A percentile compares a stretch with the other conserved stretches of the same genome.
phyloP scores from a whole-genome alignment of 1,140 invertebrate genomes.

The Caerostris extrusa region DNA sequence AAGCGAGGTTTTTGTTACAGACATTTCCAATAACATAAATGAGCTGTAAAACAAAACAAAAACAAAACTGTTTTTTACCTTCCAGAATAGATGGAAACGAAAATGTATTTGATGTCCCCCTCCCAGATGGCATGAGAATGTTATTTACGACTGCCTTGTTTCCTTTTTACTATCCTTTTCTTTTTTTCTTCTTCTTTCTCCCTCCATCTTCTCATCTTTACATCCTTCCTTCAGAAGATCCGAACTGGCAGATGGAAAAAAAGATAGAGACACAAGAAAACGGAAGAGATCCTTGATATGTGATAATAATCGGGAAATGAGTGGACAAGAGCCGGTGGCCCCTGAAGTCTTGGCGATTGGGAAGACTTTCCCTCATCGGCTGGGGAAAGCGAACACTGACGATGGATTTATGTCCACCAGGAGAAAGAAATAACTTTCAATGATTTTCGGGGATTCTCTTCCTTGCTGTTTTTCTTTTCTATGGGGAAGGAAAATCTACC shows the following conservation, averaged over 20 bases:
- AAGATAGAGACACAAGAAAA: not conserved
- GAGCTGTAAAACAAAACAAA: too few species aligned
- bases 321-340: constrained; percentile 39
- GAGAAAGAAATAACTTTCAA: constrained; percentile 63
- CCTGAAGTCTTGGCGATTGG: not conserved
- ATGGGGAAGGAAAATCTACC: not conserved
- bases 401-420: constrained; percentile 59
- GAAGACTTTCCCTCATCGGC: too few species aligned
- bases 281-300: constrained; percentile 29
- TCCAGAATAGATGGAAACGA: not conserved
- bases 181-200: not conserved
- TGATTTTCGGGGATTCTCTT: not conserved
- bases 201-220: not conserved
- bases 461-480: not conserved
- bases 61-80: not conserved
- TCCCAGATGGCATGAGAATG: not conserved
- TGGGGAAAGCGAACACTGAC: not conserved
- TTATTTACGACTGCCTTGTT: constrained; percentile 42
- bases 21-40: too few species aligned
- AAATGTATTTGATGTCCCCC: constrained; percentile 6
- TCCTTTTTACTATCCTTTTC: not conserved
- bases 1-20: too few species aligned
- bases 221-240: constrained; percentile 4
- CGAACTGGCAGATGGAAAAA: not conserved
- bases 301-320: constrained; percentile 65